Evolutionary conservation across 1,140 invertebrate species (phyloP), one percentile per base, ranked within the genome.

Genomic region (Pseudomyrmex dendroicus): DNA sequence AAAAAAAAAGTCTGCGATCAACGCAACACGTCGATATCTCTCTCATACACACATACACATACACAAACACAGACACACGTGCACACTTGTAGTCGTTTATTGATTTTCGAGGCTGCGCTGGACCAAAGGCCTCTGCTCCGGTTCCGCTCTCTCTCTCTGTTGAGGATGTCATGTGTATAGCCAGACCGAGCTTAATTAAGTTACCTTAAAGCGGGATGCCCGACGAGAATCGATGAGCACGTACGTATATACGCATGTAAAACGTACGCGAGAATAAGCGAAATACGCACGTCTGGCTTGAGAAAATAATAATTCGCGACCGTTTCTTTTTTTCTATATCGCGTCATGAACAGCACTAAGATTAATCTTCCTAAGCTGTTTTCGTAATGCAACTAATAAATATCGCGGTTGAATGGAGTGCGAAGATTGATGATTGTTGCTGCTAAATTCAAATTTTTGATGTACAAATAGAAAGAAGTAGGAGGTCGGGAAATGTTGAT

Each of bases 151-250:
- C 72, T 25, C 50, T 44, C 67, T 48, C 78, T 46, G 68, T 83
- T 89, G 73, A 84, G 67, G 66, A 90, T 90, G 89, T 88, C 86
- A 89, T 54, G 74, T 54, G 74, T 89, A 77, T 89, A 87, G 88
- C 86, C 84, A 84, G 82, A 89, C 85, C 89, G 86, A 87, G 86
- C 89, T 92, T 90, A 91, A 92, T 91, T 91, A 90, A 90, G 84
- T 87, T 91, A 84, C 87, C 85, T 89, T 90, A 90, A 91, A 91
- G 89, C 85, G 68, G 64, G 10, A 50, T 83, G 73, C 57, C 80
- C 57, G 64, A 84, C 54, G 54, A 44, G 54, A 80, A 80, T 80
- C 76, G 76, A 80, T 80, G 52, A 70, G 54, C 54, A 66, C 64
- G 54, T 48, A 59, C 57, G 59, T 17, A 57, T 48, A 35, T 59